phyloP scores from a whole-genome alignment of 1,140 invertebrate species.

The Halesus radiatus region DNA sequence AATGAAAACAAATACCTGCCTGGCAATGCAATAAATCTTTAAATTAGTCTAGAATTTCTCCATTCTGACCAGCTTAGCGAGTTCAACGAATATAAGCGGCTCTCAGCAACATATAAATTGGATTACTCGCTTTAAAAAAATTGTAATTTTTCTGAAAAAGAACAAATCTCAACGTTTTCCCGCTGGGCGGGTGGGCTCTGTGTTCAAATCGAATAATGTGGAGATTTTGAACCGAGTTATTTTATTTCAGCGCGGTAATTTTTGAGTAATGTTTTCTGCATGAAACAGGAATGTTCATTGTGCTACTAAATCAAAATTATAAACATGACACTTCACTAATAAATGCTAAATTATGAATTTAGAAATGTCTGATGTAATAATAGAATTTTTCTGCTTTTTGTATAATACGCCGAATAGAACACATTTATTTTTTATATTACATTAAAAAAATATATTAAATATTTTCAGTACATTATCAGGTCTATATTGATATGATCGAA shows the following conservation, averaged over 20 bases:
- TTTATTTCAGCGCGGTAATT: not conserved
- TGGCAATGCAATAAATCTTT: conserved; percentile 32
- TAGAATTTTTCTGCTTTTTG: too few relatives aligned
- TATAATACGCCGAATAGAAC: too few relatives aligned
- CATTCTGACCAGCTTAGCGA: not conserved
- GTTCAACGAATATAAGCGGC: conserved; percentile 19
- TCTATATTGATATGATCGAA: too few relatives aligned
- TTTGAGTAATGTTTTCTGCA: too few relatives aligned
- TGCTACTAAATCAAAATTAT: too few relatives aligned
- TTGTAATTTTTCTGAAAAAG: not conserved
- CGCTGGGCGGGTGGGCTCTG: not conserved
- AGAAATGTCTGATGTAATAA: too few relatives aligned
- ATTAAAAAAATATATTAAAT: too few relatives aligned
- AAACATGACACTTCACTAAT: too few relatives aligned
- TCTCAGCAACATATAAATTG: conserved; percentile 13
- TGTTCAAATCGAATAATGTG: not conserved
- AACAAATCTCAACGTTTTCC: not conserved
- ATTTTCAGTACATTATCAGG: too few relatives aligned
- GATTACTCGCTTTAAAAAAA: conserved; percentile 9
- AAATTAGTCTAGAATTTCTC: conserved; percentile 17
- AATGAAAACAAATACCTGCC: conserved; percentile 37
- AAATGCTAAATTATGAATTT: too few relatives aligned
- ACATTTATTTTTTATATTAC: too few relatives aligned
- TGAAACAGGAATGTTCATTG: too few relatives aligned
- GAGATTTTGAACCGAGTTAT: not conserved